Evolutionary conservation across 2,113 vertebrate genomes (phyloP).

Genomic region (Diadophis punctatus): DNA sequence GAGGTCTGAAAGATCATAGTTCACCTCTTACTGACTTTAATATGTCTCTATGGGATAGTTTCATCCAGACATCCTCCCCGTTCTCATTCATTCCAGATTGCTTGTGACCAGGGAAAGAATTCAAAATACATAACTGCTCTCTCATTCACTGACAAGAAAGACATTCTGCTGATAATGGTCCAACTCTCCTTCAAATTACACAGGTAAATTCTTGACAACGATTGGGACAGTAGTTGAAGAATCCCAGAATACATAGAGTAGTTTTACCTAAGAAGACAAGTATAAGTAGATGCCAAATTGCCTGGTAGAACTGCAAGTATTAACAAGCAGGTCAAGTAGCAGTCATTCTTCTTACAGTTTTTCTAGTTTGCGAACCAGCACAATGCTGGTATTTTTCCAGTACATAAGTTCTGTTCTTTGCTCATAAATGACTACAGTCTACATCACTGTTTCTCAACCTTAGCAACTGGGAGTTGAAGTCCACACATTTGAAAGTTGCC

Average conservation of each 20-base stretch:
- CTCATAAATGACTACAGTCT: background rate
- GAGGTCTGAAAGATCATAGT: slow-evolving; percentile 51
- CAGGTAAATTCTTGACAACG: background rate
- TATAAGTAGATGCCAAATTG: background rate
- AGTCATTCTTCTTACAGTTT: background rate
- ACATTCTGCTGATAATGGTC: background rate
- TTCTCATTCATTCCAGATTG: slow-evolving; percentile 43
- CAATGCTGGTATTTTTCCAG: background rate
- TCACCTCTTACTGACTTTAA: slow-evolving; percentile 51
- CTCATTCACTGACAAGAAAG: background rate
- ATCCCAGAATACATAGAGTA: background rate
- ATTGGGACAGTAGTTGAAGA: background rate
- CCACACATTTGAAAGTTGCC: background rate
- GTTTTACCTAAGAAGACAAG: background rate
- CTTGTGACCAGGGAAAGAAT: slow-evolving; percentile 32
- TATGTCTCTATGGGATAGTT: slow-evolving; percentile 31
- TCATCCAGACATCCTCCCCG: slow-evolving; percentile 31
- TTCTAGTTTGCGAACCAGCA: background rate
- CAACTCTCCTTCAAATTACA: background rate
- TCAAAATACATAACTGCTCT: slow-evolving; percentile 22
- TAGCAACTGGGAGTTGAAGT: background rate
- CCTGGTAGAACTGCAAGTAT: background rate
- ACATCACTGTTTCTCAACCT: background rate
- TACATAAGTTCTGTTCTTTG: background rate
- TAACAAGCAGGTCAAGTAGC: background rate